Evolutionary conservation across 1,140 invertebrate genomes (phyloP), one percentile per base, ranked within the genome.

Genomic region (Drosophila insularis): DNA sequence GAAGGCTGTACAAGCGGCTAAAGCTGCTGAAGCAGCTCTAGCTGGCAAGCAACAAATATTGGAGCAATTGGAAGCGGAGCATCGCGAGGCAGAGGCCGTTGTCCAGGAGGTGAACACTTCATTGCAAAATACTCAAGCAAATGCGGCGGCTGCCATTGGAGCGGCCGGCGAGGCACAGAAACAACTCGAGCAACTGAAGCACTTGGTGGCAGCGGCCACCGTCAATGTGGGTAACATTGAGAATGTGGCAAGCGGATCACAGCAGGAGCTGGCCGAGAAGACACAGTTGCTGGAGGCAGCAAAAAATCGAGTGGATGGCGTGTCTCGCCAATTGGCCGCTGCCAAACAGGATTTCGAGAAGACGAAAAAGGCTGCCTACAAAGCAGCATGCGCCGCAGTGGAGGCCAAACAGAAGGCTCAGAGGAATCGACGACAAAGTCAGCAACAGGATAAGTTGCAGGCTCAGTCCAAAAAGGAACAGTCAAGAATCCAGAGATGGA

Each of bases 1-100:
- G 60, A 94, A 94, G 81, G 95, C 95, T 0, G 80, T 94, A 2
- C 94, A 95, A 78, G 94, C 95, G 6, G 94, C 95, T 0, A 94
- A 94, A 68, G 94, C 94, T 2, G 95, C 95, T 0, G 94, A 95
- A 75, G 95, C 94, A 0, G 95, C 94, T 0, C 86, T 95, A 0
- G 93, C 94, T 6, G 93, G 94, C 0, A 95, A 95, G 72, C 93
- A 94, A 72, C 93, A 93, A 23, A 93, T 95, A 10, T 93, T 94
- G 0, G 93, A 94, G 65, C 94, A 94, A 58, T 71, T 95, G 2
- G 92, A 93, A 35, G 93, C 94, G 63, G 94, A 95, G 78, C 92
- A 94, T 8, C 92, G 92, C 37, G 95, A 95, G 74, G 94, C 95
- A 0, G 93, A 95, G 63, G 93, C 94, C 0, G 94, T 95, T 0